phyloP scores from a whole-genome alignment of 2,797 vertebrate genomes.

The Ibycter americanus region DNA sequence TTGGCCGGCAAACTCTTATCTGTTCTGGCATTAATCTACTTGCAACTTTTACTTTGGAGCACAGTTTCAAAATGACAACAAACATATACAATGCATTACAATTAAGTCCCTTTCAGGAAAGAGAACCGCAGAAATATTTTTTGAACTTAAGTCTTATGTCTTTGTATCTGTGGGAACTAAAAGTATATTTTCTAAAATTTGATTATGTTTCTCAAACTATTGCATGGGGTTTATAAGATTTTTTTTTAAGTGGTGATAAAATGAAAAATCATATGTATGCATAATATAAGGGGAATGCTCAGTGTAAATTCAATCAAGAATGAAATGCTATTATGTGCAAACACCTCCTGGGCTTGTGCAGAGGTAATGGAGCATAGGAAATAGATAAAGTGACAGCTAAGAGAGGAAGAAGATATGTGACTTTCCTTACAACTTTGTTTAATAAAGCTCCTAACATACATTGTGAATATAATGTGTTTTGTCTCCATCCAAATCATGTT shows the following conservation, averaged over 20 bases:
- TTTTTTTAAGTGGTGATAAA: background rate
- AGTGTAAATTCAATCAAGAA: constrained; percentile 72
- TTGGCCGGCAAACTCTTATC: background rate
- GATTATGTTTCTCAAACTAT: background rate
- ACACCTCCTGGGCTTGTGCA: constrained; percentile 68
- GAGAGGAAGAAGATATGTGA: constrained; percentile 59
- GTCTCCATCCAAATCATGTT: constrained; percentile 43
- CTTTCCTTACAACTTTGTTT: constrained; percentile 63
- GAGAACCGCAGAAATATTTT: background rate
- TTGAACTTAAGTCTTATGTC: background rate
- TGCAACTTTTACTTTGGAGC: background rate
- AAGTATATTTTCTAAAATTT: background rate
- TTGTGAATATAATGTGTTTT: constrained; percentile 47
- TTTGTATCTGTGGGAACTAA: background rate
- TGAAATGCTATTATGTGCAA: constrained; percentile 72
- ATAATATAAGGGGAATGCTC: constrained; percentile 35
- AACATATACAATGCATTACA: background rate
- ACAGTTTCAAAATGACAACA: background rate
- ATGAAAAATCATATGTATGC: constrained; percentile 53
- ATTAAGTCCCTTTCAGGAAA: background rate
- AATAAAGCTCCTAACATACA: constrained; percentile 56
- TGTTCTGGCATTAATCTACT: background rate
- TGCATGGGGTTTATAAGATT: background rate
- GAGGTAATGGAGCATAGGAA: constrained; percentile 75
- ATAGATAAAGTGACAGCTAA: constrained; percentile 65